phyloP scores from a whole-genome alignment of 2,888 invertebrate genomes.

The Coremacera marginata region DNA sequence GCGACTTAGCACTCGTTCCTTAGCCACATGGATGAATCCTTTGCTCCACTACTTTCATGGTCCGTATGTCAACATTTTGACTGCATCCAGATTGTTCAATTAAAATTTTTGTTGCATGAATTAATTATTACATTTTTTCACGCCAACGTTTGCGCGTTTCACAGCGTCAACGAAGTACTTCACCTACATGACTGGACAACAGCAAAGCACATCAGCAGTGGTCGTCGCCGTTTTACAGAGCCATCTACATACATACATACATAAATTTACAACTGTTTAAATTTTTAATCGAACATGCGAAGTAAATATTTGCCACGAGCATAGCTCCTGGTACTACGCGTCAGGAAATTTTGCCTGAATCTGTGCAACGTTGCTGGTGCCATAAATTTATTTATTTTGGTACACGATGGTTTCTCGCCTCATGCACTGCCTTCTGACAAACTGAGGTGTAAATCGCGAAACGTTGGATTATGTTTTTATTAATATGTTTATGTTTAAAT shows the following conservation, averaged over 20 bases:
- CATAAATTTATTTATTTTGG: constrained; percentile 7
- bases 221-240: not conserved
- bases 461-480: not conserved
- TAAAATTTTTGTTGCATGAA: constrained; percentile 5
- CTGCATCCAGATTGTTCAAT: constrained; percentile 8
- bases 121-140: not conserved
- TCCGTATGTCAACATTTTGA: not conserved
- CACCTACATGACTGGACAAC: not conserved
- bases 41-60: not conserved
- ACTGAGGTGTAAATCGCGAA: not conserved
- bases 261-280: constrained; percentile 9
- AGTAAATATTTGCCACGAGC: constrained; percentile 1
- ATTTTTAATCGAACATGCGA: constrained; percentile 19
- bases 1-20: too few species aligned
- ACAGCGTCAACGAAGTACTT: not conserved
- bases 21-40: too few species aligned
- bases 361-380: not conserved
- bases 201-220: not conserved
- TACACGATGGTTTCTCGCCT: not conserved
- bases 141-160: not conserved
- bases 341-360: not conserved
- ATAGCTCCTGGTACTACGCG: not conserved
- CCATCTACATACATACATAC: not conserved
- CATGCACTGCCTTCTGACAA: not conserved
- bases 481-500: not conserved